Base-by-base conservation (phyloP, 1,140 invertebrate species). In the Nomia melanderi region DNA sequence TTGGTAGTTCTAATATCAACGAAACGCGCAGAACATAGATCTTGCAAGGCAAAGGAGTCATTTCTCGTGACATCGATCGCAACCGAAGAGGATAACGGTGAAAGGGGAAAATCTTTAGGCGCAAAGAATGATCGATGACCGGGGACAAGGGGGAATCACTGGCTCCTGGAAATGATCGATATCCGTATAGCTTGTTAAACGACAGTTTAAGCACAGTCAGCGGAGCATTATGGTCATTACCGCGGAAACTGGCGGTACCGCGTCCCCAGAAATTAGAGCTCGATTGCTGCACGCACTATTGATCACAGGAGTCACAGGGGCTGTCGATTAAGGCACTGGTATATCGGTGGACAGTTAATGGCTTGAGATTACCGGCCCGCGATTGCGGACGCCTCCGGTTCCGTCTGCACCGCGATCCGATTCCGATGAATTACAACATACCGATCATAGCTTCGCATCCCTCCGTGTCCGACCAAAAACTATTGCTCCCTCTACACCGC, bases 151-250 rank as follows among this genome's bases (percentile, higher is more conserved):
- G 23, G 60, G 47, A 75, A 73, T 64, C 75, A 65, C 25, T 53
- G 44, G 66, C 31, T 20, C 7, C 20, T 59, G 82, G 71, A 75
- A 75, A 78, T 78, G 77, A 78, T 78, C 70, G 77, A 78, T 78
- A 65, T 77, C 74, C 74, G 71, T 50, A 80, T 77, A 83, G 81
- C 81, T 80, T 72, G 82, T 84, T 84, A 84, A 84, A 83, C 73
- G 81, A 70, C 82, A 79, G 77, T 78, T 84, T 83, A 78, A 77
- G 69, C 76, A 73, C 69, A 70, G 82, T 84, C 67, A 57, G 41
- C 20, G 33, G 27, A 56, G 73, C 63, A 79, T 82, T 82, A 79
- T 77, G 75, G 62, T 76, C 71, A 65, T 54, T 75, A 72, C 76
- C 54, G 75, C 56, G 66, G 65, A 84, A 82, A 79, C 57, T 54